phyloP scores from a whole-genome alignment of 35 echinoderm and acorn worm genomes.

The Amphiura filiformis region DNA sequence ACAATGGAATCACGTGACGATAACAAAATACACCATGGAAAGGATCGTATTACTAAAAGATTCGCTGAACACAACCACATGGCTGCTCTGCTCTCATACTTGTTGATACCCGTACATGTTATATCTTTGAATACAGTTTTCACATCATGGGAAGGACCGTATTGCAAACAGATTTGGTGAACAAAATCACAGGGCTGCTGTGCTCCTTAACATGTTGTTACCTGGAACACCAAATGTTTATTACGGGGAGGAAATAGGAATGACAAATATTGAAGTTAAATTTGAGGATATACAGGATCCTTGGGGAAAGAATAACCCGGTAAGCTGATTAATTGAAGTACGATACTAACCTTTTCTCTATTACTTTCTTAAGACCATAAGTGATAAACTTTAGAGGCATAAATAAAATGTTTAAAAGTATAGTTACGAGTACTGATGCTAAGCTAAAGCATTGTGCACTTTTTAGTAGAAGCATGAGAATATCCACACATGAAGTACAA shows the following conservation, averaged over 20 bases:
- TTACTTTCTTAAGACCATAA: not conserved
- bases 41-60: too few species aligned
- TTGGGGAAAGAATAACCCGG: conserved; percentile 70
- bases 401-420: not conserved
- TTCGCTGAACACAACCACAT: too few species aligned
- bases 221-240: conserved; percentile 75
- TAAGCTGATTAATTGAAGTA: conserved; percentile 7
- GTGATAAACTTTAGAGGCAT: not conserved
- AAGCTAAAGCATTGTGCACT: too few species aligned
- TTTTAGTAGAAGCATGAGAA: too few species aligned
- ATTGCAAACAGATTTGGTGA: conserved; percentile 44
- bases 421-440: too few species aligned
- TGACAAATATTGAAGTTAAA: conserved; percentile 56
- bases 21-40: too few species aligned
- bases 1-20: too few species aligned
- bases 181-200: conserved; percentile 30
- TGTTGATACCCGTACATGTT: too few species aligned
- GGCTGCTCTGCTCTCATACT: too few species aligned
- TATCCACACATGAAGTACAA: too few species aligned
- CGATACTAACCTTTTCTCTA: not conserved
- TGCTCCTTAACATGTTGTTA: conserved; percentile 46
- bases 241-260: conserved; percentile 76
- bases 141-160: conserved; percentile 68
- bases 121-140: too few species aligned
- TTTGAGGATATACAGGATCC: conserved; percentile 73